These are phyloP conservation scores for Avahi laniger DNA, from an alignment of 2,797 vertebrate genomes.

Conservation along the genomic window DNA sequence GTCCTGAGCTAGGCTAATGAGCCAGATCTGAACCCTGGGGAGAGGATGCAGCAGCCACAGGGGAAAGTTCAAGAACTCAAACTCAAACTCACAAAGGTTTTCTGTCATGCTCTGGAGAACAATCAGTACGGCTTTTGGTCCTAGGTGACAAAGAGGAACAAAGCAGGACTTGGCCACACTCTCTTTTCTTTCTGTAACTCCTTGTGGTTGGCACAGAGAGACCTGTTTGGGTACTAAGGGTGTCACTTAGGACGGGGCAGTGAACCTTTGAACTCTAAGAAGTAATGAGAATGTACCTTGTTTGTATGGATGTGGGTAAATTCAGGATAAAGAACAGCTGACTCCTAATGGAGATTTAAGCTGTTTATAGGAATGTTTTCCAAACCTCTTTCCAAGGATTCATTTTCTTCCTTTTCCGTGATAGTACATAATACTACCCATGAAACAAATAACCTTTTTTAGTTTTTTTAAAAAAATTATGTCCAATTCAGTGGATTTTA, in stretches of 20 bases:
- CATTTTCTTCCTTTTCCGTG: neutral
- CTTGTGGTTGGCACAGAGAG: neutral
- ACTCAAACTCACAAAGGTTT: neutral
- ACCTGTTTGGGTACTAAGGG: neutral
- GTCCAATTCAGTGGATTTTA: neutral
- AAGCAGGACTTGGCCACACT: neutral
- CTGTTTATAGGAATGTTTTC: neutral
- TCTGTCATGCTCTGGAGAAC: neutral
- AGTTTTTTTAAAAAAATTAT: neutral
- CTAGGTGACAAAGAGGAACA: neutral
- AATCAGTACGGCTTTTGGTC: neutral
- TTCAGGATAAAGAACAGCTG: neutral
- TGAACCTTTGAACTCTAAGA: neutral
- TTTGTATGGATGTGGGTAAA: neutral
- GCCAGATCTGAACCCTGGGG: neutral
- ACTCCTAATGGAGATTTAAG: neutral
- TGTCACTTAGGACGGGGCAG: neutral
- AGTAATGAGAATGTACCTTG: neutral
- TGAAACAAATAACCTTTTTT: neutral
- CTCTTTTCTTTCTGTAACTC: neutral
- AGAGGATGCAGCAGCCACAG: neutral
- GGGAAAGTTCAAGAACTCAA: neutral
- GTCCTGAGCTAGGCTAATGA: neutral
- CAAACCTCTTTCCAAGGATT: neutral
- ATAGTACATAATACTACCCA: neutral